Evolutionary conservation across 2,113 vertebrate genomes (phyloP).

Genomic region (Plotosus lineatus): DNA sequence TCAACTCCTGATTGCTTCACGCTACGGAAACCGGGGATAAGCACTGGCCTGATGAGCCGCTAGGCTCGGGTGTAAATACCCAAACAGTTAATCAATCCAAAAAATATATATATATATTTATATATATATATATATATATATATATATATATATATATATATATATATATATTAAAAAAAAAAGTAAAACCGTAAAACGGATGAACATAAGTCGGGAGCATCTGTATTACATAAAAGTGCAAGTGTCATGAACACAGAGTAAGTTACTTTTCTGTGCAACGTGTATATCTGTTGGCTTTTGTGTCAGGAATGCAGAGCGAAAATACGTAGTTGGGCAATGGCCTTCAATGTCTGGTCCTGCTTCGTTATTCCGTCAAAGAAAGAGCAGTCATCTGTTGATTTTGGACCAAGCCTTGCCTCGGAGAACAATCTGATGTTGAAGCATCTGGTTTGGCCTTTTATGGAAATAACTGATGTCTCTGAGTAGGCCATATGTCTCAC

Average conservation of each 20-base stretch:
- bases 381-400: slow-evolving; percentile 5
- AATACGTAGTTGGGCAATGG: neutral
- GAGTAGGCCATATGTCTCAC: slow-evolving; percentile 2
- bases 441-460: slow-evolving; percentile 46
- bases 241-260: neutral
- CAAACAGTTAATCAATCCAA: too few relatives aligned
- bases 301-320: neutral
- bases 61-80: too few relatives aligned
- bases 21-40: too few relatives aligned
- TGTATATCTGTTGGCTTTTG: neutral
- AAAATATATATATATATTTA: too few relatives aligned
- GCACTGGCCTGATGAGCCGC: too few relatives aligned
- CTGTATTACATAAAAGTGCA: neutral
- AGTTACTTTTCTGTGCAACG: neutral
- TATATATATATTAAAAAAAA: too few relatives aligned
- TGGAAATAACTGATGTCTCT: slow-evolving; percentile 33
- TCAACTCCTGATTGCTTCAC: too few relatives aligned
- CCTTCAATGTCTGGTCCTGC: neutral
- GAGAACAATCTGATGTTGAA: slow-evolving; percentile 13
- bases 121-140: too few relatives aligned
- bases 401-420: slow-evolving; percentile 20
- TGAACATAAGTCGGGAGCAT: too few relatives aligned
- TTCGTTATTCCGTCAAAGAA: neutral
- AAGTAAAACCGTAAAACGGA: too few relatives aligned
- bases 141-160: too few relatives aligned